These are phyloP conservation scores for Pseudonaja textilis DNA, from an alignment of 2,113 vertebrate genomes.

Conservation along the genomic window DNA sequence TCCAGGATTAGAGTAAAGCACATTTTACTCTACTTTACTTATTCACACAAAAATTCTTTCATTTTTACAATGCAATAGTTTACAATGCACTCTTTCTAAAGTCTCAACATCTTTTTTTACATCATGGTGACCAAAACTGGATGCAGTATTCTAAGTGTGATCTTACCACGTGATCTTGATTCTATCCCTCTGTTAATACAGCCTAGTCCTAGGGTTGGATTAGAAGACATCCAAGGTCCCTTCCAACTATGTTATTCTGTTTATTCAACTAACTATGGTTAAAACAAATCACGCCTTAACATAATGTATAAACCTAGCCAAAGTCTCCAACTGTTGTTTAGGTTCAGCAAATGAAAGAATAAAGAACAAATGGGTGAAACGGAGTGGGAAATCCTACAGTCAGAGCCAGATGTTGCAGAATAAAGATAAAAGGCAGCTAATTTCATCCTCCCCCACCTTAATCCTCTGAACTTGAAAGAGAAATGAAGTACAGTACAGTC, in stretches of 20 bases:
- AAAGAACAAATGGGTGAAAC: neutral
- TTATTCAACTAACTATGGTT: neutral
- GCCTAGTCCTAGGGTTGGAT: neutral
- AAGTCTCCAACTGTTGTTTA: neutral
- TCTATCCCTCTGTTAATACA: no score
- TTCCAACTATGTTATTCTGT: neutral
- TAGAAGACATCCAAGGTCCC: neutral
- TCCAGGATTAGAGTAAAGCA: neutral
- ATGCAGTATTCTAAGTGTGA: no score
- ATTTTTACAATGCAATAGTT: neutral
- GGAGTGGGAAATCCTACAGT: neutral
- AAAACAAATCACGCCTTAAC: neutral
- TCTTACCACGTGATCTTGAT: no score
- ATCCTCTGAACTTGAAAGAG: neutral
- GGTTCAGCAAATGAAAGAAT: constrained; percentile 9
- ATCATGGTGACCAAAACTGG: no score
- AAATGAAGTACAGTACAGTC: constrained; percentile 7
- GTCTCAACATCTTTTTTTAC: no score
- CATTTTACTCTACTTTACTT: neutral
- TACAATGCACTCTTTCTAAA: no score
- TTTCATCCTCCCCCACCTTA: neutral
- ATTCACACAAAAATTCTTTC: neutral
- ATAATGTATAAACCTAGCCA: neutral
- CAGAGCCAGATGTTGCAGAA: neutral
- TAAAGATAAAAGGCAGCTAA: neutral